These are phyloP conservation scores for Megaustenia siamemsis DNA, from an alignment of 2,888 invertebrate genomes.

Conservation along the genomic window DNA sequence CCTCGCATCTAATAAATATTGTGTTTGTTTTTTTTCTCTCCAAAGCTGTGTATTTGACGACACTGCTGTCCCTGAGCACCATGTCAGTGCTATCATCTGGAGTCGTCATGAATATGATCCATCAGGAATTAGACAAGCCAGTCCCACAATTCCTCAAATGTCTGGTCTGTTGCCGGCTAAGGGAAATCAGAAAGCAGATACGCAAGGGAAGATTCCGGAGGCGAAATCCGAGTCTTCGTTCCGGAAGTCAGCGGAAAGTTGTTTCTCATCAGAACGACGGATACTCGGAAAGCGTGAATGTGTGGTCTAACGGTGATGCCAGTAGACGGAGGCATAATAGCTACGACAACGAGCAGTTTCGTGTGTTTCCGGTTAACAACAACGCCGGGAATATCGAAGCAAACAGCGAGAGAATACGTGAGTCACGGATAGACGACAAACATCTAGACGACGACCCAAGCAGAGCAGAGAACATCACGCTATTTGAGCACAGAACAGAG, in stretches of 20 bases:
- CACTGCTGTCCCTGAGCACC: slow-evolving; percentile 64
- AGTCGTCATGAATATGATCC: slow-evolving; percentile 65
- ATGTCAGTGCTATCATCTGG: slow-evolving; percentile 67
- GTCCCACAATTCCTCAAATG: slow-evolving; percentile 58
- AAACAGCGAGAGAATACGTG: not conserved
- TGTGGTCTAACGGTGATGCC: slow-evolving; percentile 32
- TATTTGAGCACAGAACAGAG: not conserved
- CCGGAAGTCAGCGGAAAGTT: slow-evolving; percentile 15
- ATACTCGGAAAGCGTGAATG: not conserved
- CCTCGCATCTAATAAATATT: too few species aligned
- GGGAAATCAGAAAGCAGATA: slow-evolving; percentile 51
- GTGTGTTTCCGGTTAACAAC: not conserved
- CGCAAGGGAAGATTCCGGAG: slow-evolving; percentile 38
- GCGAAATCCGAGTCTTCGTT: slow-evolving; percentile 30
- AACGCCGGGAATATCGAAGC: not conserved
- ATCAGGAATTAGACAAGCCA: slow-evolving; percentile 60
- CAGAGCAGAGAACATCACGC: slow-evolving; percentile 30
- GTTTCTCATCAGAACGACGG: slow-evolving; percentile 2
- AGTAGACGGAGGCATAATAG: not conserved
- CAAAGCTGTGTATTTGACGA: slow-evolving; percentile 66
- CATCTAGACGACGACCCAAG: not conserved
- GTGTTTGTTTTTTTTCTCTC: slow-evolving; percentile 1
- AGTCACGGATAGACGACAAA: slow-evolving; percentile 21
- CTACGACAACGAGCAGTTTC: slow-evolving; percentile 18
- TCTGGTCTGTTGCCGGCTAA: slow-evolving; percentile 55